phyloP scores from a whole-genome alignment of 2,113 vertebrate genomes.

The Corythornis vintsioides region DNA sequence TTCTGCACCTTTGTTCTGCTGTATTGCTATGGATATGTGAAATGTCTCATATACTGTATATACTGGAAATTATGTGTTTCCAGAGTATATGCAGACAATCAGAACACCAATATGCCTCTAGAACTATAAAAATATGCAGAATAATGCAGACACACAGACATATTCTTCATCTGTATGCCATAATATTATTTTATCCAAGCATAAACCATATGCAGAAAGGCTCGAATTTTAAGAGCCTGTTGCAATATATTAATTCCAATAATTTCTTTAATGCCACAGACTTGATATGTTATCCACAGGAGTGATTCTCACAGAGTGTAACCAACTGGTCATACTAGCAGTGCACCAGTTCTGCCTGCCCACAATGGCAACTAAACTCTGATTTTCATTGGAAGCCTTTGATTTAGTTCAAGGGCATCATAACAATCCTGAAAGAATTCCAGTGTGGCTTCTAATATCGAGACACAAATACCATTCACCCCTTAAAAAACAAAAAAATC shows the following conservation, averaged over 20 bases:
- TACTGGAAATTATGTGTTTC: not conserved
- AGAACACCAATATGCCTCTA: not conserved
- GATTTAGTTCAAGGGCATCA: slow-evolving; percentile 29
- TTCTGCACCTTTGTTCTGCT: not conserved
- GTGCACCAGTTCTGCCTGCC: not conserved
- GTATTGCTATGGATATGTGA: not conserved
- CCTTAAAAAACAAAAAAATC: slow-evolving; percentile 32
- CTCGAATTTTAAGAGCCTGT: not conserved
- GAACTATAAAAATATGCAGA: not conserved
- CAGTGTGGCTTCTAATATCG: not conserved
- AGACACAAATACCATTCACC: slow-evolving; percentile 38
- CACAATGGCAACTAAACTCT: not conserved
- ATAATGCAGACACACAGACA: not conserved
- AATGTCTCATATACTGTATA: not conserved
- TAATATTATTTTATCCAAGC: not conserved
- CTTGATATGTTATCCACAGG: not conserved
- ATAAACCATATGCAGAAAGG: not conserved
- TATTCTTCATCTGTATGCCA: not conserved
- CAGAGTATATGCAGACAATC: not conserved
- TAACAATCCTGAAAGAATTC: slow-evolving; percentile 32
- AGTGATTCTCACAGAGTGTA: not conserved
- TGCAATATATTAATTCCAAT: not conserved
- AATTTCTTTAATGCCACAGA: not conserved
- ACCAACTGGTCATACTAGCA: not conserved
- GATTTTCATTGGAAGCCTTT: slow-evolving; percentile 32